Conservation (phyloP, 1,140 invertebrate genomes). For the Leucophenga varia region DNA sequence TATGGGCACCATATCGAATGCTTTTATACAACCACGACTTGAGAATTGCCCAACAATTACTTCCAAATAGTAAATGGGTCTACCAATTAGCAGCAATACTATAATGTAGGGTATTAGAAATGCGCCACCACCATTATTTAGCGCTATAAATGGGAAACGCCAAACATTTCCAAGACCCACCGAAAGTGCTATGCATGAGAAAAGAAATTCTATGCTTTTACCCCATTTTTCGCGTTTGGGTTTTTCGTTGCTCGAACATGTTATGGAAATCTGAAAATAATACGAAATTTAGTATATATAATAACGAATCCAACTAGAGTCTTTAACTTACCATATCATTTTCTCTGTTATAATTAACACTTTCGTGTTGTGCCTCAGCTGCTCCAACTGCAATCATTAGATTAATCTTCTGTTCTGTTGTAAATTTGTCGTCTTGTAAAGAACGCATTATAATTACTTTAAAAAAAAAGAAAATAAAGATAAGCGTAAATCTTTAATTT, state of each 20-base stretch:
- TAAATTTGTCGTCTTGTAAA: too few relatives aligned
- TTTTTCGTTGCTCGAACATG: slow-evolving; percentile 10
- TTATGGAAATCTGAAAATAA: not conserved
- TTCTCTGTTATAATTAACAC: too few relatives aligned
- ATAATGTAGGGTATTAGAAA: slow-evolving; percentile 79
- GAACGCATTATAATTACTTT: too few relatives aligned
- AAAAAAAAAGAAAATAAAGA: too few relatives aligned
- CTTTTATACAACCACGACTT: slow-evolving; percentile 63
- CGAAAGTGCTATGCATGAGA: slow-evolving; percentile 80
- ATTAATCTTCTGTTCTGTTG: too few relatives aligned
- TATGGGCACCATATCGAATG: slow-evolving; percentile 56
- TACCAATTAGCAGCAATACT: slow-evolving; percentile 74
- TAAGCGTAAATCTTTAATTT: too few relatives aligned
- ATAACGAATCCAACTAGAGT: too few relatives aligned
- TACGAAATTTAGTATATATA: too few relatives aligned
- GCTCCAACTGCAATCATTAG: too few relatives aligned
- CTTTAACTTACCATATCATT: too few relatives aligned
- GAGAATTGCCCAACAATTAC: slow-evolving; percentile 73
- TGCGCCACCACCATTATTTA: slow-evolving; percentile 75
- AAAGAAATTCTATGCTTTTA: slow-evolving; percentile 75
- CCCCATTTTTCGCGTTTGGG: slow-evolving; percentile 66
- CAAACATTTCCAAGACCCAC: slow-evolving; percentile 86
- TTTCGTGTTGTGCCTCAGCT: too few relatives aligned
- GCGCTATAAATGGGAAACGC: slow-evolving; percentile 77
- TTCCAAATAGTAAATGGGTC: slow-evolving; percentile 84